phyloP scores from a whole-genome alignment of 2,113 vertebrate species.

The Empidonax alnorum region DNA sequence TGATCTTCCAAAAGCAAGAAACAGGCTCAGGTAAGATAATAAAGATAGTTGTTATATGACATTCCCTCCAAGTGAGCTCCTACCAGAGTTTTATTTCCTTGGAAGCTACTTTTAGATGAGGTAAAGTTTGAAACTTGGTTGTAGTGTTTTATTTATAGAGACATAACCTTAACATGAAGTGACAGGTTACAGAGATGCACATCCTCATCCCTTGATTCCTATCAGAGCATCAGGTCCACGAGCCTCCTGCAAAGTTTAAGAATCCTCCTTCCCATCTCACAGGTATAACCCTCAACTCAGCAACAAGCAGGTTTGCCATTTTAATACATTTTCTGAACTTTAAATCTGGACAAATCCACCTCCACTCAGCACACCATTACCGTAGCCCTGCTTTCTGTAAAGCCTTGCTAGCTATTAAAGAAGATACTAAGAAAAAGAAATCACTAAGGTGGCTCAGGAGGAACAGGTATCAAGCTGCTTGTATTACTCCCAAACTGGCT shows the following conservation, averaged over 20 bases:
- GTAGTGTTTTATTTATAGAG: conserved; percentile 11
- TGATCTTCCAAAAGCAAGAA: not conserved
- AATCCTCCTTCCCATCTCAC: not conserved
- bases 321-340: conserved; percentile 6
- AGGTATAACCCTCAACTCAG: not conserved
- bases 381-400: not conserved
- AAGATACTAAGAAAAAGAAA: conserved; percentile 4
- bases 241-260: not conserved
- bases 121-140: not conserved
- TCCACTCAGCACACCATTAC: not conserved
- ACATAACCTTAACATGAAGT: not conserved
- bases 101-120: not conserved
- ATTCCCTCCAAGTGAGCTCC: not conserved
- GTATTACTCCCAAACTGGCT: conserved; percentile 48
- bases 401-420: not conserved
- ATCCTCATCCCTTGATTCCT: not conserved
- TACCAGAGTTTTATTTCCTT: not conserved
- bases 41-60: not conserved
- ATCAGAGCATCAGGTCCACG: not conserved
- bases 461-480: conserved; percentile 45
- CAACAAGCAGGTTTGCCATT: not conserved
- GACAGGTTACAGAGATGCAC: not conserved
- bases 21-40: not conserved
- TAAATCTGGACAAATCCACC: conserved; percentile 28
- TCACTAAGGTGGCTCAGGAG: conserved; percentile 19